Conservation (phyloP, 2,113 vertebrate genomes). For the rat (Rattus norvegicus) region DNA sequence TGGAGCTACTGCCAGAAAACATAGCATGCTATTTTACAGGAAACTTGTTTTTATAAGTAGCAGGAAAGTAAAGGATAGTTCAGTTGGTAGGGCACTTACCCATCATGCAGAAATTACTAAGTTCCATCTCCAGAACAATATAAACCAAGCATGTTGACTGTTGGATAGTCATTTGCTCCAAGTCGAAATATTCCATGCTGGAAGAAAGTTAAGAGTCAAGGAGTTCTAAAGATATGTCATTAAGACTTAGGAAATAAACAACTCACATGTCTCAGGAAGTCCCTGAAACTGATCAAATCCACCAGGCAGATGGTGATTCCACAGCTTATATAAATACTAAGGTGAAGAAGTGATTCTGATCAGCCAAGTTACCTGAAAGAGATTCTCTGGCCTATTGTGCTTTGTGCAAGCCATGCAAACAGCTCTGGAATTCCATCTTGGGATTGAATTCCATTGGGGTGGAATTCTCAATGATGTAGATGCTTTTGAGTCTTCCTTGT, state of each 20-base stretch:
- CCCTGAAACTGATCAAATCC: neutral
- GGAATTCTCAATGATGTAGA: neutral
- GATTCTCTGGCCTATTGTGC: neutral
- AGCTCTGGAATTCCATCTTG: neutral
- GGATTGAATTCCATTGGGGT: neutral
- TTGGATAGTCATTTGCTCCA: neutral
- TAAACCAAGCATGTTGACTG: neutral
- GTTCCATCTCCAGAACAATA: neutral
- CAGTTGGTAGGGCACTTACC: neutral
- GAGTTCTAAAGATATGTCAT: neutral
- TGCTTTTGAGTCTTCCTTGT: neutral
- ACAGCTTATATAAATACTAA: neutral
- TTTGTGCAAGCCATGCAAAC: neutral
- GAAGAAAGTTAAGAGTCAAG: neutral
- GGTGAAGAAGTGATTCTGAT: too few relatives aligned
- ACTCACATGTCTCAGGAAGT: neutral
- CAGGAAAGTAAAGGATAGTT: neutral
- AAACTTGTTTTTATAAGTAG: neutral
- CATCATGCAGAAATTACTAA: neutral
- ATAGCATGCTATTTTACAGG: neutral
- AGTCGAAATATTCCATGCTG: neutral
- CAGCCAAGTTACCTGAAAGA: neutral
- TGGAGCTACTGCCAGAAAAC: neutral
- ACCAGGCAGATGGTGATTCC: neutral
- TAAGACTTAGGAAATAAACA: neutral